Evolutionary conservation across 1,140 invertebrate species (phyloP).

Genomic region (Heliconius hewitsoni): DNA sequence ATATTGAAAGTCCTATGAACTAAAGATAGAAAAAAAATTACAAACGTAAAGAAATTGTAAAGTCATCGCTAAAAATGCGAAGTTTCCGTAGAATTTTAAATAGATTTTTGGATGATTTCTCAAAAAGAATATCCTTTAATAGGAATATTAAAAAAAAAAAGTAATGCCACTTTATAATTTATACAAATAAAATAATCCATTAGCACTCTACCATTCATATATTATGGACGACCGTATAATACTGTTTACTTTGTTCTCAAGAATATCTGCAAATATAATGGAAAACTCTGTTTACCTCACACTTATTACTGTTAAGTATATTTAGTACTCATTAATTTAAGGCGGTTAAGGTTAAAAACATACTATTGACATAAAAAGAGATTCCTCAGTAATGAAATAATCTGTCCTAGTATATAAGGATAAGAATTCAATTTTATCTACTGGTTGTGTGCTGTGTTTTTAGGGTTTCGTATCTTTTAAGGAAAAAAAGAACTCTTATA

Average conservation of each 20-base stretch:
- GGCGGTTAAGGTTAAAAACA: conserved; percentile 1
- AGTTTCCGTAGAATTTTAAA: no score
- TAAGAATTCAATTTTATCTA: neutral
- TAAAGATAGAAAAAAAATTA: no score
- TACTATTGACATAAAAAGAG: neutral
- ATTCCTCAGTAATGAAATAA: neutral
- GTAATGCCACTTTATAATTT: neutral
- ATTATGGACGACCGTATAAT: neutral
- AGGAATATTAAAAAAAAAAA: no score
- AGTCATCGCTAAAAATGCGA: no score
- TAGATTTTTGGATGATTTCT: no score
- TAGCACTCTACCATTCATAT: neutral
- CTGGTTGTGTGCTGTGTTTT: neutral
- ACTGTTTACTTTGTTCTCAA: neutral
- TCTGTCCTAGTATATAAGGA: neutral
- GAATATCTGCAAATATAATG: neutral
- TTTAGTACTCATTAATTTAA: neutral
- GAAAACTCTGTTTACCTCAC: neutral
- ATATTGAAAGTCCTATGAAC: no score
- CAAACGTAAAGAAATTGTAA: no score
- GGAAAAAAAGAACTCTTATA: no score
- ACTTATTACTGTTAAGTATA: neutral
- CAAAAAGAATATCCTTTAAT: no score
- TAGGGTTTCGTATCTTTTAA: no score
- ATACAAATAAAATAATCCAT: neutral